Conservation (phyloP, 2,113 vertebrate genomes). For the Eonycteris spelaea region DNA sequence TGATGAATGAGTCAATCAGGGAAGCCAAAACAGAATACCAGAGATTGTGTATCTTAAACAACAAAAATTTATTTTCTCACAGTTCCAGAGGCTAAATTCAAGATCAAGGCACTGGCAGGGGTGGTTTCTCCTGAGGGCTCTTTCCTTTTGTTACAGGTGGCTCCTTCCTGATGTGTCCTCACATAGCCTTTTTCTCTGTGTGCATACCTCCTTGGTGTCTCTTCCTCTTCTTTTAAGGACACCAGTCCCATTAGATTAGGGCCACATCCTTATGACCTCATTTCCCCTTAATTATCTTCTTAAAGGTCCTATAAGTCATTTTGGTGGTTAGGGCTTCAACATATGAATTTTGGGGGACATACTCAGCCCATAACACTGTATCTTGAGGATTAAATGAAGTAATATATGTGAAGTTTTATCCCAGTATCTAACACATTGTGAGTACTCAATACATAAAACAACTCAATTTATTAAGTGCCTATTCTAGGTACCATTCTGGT, state of each 20-base stretch:
- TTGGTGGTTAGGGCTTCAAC: background rate
- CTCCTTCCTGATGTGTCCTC: background rate
- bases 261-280: background rate
- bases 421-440: background rate
- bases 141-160: background rate
- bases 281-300: background rate
- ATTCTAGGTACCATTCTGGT: background rate
- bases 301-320: background rate
- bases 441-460: background rate
- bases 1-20: background rate
- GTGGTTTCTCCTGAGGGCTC: background rate
- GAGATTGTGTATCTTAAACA: background rate
- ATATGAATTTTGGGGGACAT: background rate
- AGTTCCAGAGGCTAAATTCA: background rate
- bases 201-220: rapidly evolving
- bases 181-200: background rate
- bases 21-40: background rate
- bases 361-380: background rate
- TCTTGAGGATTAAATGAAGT: background rate
- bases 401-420: background rate
- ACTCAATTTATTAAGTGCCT: background rate
- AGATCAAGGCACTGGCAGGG: background rate
- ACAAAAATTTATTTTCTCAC: background rate
- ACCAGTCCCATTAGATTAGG: background rate
- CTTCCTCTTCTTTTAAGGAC: background rate